Base-by-base conservation (phyloP, 2,797 vertebrate species). In the Sparidentex hasta region DNA sequence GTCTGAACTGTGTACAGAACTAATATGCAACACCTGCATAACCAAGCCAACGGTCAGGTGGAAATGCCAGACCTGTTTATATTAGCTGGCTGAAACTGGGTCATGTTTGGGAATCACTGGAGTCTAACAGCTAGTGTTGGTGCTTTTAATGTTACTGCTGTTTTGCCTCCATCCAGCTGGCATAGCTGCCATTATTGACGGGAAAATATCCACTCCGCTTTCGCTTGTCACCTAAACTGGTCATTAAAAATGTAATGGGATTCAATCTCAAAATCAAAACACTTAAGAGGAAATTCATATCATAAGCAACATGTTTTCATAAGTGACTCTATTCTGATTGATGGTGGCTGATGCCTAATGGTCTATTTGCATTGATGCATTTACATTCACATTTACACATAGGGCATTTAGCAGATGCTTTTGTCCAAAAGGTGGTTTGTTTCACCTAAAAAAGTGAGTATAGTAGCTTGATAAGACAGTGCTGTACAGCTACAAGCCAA, bases 31-130 rank as follows among this genome's bases (percentile, higher is more conserved):
- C 87, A 84, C 72, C 77, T 72, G 83, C 80, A 73, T 43, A 64
- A 55, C 21, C 1, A 25, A 71, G 80, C 64, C 70, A 58, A 63
- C 64, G 72, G 77, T 84, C 75, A 68, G 74, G 59, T 80, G 74
- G 69, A 83, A 83, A 86, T 64, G 72, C 0, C 68, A 87, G 70
- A 33, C 29, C 80, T 85, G 82, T 84, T 88, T 84, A 85, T 79
- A 78, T 77, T 83, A 76, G 64, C 33, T 58, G 58, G 41, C 68
- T 74, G 62, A 80, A 90, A 88, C 70, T 88, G 71, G 88, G 82
- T 89, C 80, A 72, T 83, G 66, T 83, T 65, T 83, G 81, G 46
- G 59, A 84, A 83, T 52, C 66, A 59, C 65, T 74, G 75, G 4
- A 78, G 87, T 81, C 81, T 66, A 67, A 71, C 61, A 72, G 68